A percentile compares a stretch with the other conserved stretches of the same genome.
These are phyloP conservation scores for Sorex fumeus DNA, from an alignment of 2,113 vertebrate genomes.

Conservation along the genomic window DNA sequence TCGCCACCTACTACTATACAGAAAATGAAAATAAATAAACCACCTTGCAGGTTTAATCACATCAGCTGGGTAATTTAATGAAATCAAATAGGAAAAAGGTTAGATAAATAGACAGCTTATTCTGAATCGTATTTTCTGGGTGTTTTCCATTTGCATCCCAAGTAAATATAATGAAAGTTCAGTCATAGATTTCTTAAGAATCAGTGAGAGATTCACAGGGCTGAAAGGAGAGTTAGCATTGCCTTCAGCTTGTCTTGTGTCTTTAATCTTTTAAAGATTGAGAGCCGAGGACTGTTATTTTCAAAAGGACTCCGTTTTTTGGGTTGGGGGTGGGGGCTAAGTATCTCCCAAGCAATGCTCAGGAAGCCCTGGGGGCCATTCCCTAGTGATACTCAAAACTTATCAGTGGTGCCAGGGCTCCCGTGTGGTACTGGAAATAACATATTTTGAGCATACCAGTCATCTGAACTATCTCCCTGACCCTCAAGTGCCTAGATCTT, in stretches of 20 bases:
- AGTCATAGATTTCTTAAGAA: slow-evolving; percentile 30
- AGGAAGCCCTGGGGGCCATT: too few relatives aligned
- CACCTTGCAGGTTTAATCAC: slow-evolving; percentile 79
- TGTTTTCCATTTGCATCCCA: slow-evolving; percentile 46
- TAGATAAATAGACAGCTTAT: slow-evolving; percentile 71
- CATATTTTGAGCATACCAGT: too few relatives aligned
- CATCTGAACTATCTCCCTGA: neutral
- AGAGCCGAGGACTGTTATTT: neutral
- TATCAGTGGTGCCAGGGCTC: too few relatives aligned
- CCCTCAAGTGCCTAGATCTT: neutral
- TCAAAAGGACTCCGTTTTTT: neutral
- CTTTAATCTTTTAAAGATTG: slow-evolving; percentile 17
- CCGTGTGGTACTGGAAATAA: too few relatives aligned
- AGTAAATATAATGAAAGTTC: slow-evolving; percentile 19
- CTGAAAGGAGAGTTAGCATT: neutral
- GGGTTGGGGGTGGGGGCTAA: too few relatives aligned
- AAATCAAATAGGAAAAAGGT: slow-evolving; percentile 71
- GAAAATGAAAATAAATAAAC: slow-evolving; percentile 81
- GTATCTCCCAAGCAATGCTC: too few relatives aligned
- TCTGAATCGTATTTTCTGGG: slow-evolving; percentile 28
- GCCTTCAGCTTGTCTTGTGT: neutral
- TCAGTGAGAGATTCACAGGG: neutral
- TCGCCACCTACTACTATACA: slow-evolving; percentile 63
- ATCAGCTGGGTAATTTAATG: slow-evolving; percentile 71
- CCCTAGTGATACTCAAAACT: too few relatives aligned